Evolutionary conservation across 2,888 invertebrate genomes (phyloP).

Genomic region (Pyrochroa serraticornis): DNA sequence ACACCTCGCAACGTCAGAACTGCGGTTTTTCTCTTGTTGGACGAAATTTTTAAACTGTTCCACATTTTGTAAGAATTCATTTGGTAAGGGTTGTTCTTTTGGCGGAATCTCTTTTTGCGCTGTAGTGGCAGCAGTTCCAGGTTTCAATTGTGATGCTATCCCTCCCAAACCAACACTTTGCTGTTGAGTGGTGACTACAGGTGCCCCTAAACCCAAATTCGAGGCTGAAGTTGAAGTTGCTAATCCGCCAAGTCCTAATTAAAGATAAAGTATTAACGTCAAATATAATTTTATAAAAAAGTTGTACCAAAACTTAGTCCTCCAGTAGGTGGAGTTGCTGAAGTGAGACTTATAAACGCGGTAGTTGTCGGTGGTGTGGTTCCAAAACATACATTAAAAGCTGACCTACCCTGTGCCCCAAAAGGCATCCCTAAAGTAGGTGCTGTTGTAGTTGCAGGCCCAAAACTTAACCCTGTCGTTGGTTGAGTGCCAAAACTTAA

Average conservation of each 20-base stretch:
- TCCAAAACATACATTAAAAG: background rate
- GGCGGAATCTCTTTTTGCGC: slow-evolving; percentile 62
- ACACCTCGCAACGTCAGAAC: slow-evolving; percentile 76
- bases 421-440: slow-evolving; percentile 29
- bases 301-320: slow-evolving; percentile 3
- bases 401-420: slow-evolving; percentile 18
- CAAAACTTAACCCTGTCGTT: slow-evolving; percentile 8
- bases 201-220: slow-evolving; percentile 23
- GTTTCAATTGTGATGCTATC: slow-evolving; percentile 61
- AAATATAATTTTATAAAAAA: background rate
- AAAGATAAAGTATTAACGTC: slow-evolving; percentile 2
- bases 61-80: slow-evolving; percentile 77
- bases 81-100: slow-evolving; percentile 73
- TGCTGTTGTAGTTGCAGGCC: slow-evolving; percentile 23
- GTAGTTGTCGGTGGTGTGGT: slow-evolving; percentile 26
- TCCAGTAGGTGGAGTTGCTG: too few species aligned
- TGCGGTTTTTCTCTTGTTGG: slow-evolving; percentile 81
- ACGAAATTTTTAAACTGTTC: slow-evolving; percentile 83
- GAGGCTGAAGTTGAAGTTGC: slow-evolving; percentile 20
- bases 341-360: background rate
- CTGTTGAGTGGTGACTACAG: slow-evolving; percentile 26
- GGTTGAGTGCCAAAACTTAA: slow-evolving; percentile 17
- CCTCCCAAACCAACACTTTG: slow-evolving; percentile 70
- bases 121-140: slow-evolving; percentile 37
- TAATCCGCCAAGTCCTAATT: slow-evolving; percentile 12